Evolutionary conservation across 2,888 invertebrate genomes (phyloP), one percentile per base, ranked within the genome.

Genomic region (Brenthis daphne): DNA sequence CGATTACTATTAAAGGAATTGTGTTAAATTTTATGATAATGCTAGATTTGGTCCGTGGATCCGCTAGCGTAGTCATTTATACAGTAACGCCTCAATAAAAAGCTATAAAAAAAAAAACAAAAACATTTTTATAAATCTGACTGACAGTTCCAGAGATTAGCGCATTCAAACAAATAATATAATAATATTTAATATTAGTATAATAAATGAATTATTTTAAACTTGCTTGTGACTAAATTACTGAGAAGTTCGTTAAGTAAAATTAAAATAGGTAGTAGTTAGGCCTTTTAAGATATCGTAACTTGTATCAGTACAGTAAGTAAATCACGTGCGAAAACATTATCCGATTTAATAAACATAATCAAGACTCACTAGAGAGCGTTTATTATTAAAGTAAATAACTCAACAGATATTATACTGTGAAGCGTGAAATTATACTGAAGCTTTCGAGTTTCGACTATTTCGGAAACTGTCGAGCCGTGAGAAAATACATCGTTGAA

Each of bases 391-490:
- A 66, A 63, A 61, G 64, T 60, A 70, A 68, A 72, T 70, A 61
- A 69, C 69, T 64, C 64, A 60, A 65, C 69, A 66, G 65, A 72
- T 69, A 75, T 70, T 73, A 72, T 57, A 76, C 76, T 72, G 69
- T 76, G 71, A 74, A 82, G 80, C 87, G 85, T 80, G 81, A 86
- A 83, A 83, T 82, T 74, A 79, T 77, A 77, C 78, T 77, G 71
- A 77, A 74, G 74, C 74, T 75, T 75, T 75, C 74, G 73, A 75
- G 74, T 75, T 75, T 75, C 74, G 73, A 75, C 75, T 72, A 76
- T 75, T 76, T 60, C 73, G 65, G 72, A 70, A 76, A 71, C 74
- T 75, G 77, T 72, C 80, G 80, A 80, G 79, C 82, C 84, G 78
- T 79, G 77, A 75, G 77, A 77, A 69, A 68, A 60, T 60, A 48